Evolutionary conservation across 2,888 invertebrate species (phyloP).

Genomic region (Liopterus haemorrhoidalis): DNA sequence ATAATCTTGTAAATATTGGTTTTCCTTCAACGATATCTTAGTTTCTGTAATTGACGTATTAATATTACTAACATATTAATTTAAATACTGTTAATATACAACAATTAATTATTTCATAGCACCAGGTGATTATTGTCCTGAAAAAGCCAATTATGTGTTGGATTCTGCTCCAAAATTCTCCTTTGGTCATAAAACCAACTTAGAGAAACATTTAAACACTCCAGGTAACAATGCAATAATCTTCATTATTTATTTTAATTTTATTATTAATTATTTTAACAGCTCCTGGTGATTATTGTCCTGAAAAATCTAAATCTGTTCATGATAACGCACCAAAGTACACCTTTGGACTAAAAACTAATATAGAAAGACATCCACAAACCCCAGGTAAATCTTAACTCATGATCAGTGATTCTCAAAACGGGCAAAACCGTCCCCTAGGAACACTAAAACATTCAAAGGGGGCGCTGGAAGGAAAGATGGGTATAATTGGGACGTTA

Average conservation of each 20-base stretch:
- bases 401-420: too few species aligned
- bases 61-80: conserved; percentile 1
- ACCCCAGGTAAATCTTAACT: conserved; percentile 55
- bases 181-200: conserved; percentile 63
- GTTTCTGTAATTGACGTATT: too few species aligned
- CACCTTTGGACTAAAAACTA: conserved; percentile 65
- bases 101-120: conserved; percentile 48
- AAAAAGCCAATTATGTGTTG: conserved; percentile 58
- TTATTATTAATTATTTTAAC: conserved; percentile 52
- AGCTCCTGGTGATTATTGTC: conserved; percentile 83
- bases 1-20: too few species aligned
- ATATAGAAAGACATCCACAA: conserved; percentile 54
- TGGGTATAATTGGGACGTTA: too few species aligned
- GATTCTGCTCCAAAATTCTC: conserved; percentile 63
- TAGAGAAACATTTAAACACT: conserved; percentile 55
- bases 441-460: too few species aligned
- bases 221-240: conserved; percentile 51
- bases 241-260: conserved; percentile 17
- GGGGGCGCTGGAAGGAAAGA: too few species aligned
- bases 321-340: conserved; percentile 60
- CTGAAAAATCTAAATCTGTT: conserved; percentile 62
- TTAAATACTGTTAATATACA: too few species aligned
- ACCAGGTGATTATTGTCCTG: conserved; percentile 81
- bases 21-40: too few species aligned
- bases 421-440: too few species aligned